Percentiles rank a stretch among this genome's conserved stretches.
These are phyloP conservation scores for Hydrozoanthus gracilis DNA, from an alignment of 92 coral and sea anemone species.

Conservation along the genomic window DNA sequence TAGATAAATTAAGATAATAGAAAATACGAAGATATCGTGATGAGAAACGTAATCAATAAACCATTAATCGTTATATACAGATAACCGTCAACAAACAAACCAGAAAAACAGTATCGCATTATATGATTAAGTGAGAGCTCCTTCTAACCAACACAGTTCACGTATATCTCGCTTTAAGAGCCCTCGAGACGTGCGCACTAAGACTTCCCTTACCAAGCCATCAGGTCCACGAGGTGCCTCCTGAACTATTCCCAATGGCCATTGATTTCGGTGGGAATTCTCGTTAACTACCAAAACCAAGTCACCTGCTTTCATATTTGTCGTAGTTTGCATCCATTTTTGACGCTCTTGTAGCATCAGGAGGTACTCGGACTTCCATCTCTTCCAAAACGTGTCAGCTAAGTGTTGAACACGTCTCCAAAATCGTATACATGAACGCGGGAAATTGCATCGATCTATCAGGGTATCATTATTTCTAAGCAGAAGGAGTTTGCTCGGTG, in stretches of 20 bases:
- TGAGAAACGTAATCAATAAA: not conserved
- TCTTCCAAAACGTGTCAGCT: not conserved
- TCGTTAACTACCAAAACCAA: not conserved
- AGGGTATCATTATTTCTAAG: not conserved
- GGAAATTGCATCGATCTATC: not conserved
- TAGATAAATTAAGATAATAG: too few species aligned
- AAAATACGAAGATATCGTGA: too few species aligned
- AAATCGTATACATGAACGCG: not conserved
- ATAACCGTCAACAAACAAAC: not conserved
- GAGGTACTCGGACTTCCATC: not conserved
- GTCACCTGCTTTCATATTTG: not conserved
- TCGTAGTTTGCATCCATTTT: not conserved
- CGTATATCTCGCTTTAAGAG: not conserved
- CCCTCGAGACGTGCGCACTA: not conserved
- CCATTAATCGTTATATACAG: not conserved
- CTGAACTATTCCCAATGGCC: not conserved
- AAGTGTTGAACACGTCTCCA: not conserved
- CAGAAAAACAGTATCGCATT: not conserved
- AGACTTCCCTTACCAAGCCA: not conserved
- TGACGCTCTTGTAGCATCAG: not conserved
- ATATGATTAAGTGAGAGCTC: not conserved
- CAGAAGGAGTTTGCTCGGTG: constrained; percentile 58
- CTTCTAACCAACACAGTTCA: not conserved
- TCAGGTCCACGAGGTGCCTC: not conserved
- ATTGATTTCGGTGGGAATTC: not conserved